Base-by-base conservation (phyloP, 2,113 vertebrate species). In the Tauraco erythrolophus region DNA sequence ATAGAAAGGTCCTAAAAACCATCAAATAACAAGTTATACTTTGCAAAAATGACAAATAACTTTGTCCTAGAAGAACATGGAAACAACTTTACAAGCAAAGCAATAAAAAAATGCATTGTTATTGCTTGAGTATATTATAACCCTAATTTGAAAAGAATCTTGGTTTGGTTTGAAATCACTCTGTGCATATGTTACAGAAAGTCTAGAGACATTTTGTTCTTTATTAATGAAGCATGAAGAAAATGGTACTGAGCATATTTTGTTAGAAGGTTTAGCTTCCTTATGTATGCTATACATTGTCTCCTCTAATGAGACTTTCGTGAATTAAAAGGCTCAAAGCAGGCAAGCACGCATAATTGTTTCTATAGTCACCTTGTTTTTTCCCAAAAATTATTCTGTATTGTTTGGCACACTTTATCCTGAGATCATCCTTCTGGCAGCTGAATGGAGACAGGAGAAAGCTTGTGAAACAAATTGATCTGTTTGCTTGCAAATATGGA, bases 141-240 rank as follows among this genome's bases (percentile, higher is more conserved):
- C 58, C 54, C 94, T 97, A 87, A 96, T 96, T 96, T 95, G 75
- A 70, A 84, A 96, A 76, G 92, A 90, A 60, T 92, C 76, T 90
- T 71, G 91, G 94, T 69, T 93, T 97, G 90, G 58, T 96, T 96
- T 88, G 92, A 95, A 97, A 96, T 97, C 94, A 71, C 84, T 84
- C 58, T 51, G 70, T 95, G 97, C 96, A 97, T 97, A 96, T 97
- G 94, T 93, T 96, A 86, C 91, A 85, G 92, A 72, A 95, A 95
- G 76, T 95, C 71, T 92, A 56, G 79, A 97, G 92, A 95, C 85
- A 92, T 94, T 96, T 90, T 96, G 84, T 97, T 97, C 95, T 62
- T 96, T 95, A 96, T 97, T 97, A 97, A 97, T 96, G 95, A 93
- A 93, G 96, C 96, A 68, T 95, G 85, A 94, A 96, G 91, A 88